Conservation (phyloP, 2,797 vertebrate genomes). For the Natrix natrix region DNA sequence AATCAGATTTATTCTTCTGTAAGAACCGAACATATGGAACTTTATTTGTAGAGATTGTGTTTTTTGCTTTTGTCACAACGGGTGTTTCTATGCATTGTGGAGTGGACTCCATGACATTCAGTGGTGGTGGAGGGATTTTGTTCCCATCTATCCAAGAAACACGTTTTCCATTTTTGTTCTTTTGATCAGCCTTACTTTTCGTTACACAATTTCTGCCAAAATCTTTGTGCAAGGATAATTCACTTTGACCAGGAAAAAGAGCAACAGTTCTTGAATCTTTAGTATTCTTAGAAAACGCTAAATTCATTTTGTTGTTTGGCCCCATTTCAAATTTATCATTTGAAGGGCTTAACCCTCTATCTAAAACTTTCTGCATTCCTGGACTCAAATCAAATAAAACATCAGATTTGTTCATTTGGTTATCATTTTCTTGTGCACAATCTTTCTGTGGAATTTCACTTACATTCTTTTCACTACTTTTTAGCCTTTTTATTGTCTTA, state of each 20-base stretch:
- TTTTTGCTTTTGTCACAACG: conserved; percentile 56
- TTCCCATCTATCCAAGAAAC: conserved; percentile 62
- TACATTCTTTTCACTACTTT: conserved; percentile 30
- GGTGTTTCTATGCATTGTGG: conserved; percentile 70
- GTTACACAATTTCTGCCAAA: conserved; percentile 44
- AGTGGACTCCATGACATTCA: conserved; percentile 72
- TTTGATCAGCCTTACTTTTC: not conserved
- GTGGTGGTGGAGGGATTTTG: conserved; percentile 78
- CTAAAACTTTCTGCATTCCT: conserved; percentile 86
- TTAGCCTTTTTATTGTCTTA: conserved; percentile 23
- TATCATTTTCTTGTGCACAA: conserved; percentile 28
- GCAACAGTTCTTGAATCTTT: conserved; percentile 40
- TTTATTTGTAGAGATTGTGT: conserved; percentile 18
- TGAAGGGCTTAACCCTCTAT: conserved; percentile 82
- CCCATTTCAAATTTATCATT: conserved; percentile 48
- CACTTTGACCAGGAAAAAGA: conserved; percentile 28
- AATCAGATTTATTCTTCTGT: conserved; percentile 9
- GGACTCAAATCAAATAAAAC: conserved; percentile 79
- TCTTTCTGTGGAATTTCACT: conserved; percentile 44
- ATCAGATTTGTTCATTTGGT: conserved; percentile 57
- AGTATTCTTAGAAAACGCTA: conserved; percentile 52
- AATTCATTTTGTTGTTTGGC: conserved; percentile 34
- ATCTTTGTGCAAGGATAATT: conserved; percentile 36
- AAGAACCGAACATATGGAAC: not conserved
- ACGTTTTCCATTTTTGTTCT: conserved; percentile 39